phyloP scores from a whole-genome alignment of 2,113 vertebrate species.

The Clarias batrachus region DNA sequence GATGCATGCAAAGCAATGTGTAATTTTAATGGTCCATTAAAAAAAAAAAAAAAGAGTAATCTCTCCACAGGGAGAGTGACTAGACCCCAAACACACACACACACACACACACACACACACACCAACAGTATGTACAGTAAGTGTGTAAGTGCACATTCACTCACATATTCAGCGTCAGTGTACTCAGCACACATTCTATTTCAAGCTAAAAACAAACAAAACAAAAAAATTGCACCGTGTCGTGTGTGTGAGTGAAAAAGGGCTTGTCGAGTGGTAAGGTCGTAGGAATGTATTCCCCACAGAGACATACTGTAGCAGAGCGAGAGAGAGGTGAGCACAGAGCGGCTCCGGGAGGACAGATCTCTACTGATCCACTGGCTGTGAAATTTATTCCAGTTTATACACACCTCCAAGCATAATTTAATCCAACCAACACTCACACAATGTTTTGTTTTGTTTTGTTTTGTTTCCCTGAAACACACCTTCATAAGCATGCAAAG shows the following conservation, averaged over 20 bases:
- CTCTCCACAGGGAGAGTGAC: background rate
- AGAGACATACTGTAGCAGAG: background rate
- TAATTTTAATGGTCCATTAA: background rate
- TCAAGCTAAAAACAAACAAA: background rate
- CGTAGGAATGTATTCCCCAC: conserved; percentile 2
- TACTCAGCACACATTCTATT: background rate
- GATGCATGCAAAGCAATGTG: background rate
- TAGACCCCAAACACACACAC: background rate
- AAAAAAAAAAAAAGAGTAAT: background rate
- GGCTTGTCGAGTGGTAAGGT: background rate
- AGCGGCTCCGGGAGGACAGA: background rate
- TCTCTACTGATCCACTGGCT: conserved; percentile 18
- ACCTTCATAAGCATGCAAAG: conserved; percentile 35
- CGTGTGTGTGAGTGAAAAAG: conserved; percentile 3
- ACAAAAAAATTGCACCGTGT: background rate
- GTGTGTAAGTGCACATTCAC: background rate
- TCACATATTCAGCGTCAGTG: background rate
- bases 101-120: background rate
- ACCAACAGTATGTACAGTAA: background rate
- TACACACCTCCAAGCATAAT: conserved; percentile 31
- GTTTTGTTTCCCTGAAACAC: background rate
- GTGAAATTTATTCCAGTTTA: conserved; percentile 23
- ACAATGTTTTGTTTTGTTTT: background rate
- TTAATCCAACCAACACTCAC: background rate
- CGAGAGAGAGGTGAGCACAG: conserved; percentile 1